phyloP scores from a whole-genome alignment of 2,113 vertebrate genomes.

The Atrichornis clamosus region DNA sequence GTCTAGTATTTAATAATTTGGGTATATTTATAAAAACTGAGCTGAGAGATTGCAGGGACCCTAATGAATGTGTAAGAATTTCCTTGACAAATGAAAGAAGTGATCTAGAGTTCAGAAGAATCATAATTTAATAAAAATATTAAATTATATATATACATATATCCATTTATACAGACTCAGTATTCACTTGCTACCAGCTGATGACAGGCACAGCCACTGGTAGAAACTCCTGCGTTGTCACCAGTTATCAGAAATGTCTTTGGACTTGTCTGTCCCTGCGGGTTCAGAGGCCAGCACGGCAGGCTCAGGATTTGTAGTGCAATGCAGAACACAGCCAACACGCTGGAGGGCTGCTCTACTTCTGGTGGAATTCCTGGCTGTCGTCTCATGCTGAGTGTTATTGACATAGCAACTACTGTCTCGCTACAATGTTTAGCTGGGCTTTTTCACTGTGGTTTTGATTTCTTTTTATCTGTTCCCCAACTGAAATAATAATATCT shows the following conservation, averaged over 20 bases:
- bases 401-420: background rate
- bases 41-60: background rate
- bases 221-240: background rate
- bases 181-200: background rate
- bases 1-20: background rate
- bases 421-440: background rate
- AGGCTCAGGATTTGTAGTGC: background rate
- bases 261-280: background rate
- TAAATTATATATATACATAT: too few species aligned
- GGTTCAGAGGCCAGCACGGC: background rate
- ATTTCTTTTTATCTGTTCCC: background rate
- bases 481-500: background rate
- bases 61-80: background rate
- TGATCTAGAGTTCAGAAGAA: background rate
- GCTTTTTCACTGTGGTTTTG: background rate
- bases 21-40: background rate
- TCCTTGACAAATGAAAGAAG: background rate
- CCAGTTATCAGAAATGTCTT: background rate
- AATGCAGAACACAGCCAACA: background rate
- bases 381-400: background rate
- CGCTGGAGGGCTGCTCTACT: background rate
- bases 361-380: background rate
- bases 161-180: background rate
- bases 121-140: background rate
- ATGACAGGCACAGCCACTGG: background rate